Percentiles rank a stretch among this genome's conserved stretches.
phyloP scores from a whole-genome alignment of 2,113 vertebrate species.

The Eleginops maclovinus region DNA sequence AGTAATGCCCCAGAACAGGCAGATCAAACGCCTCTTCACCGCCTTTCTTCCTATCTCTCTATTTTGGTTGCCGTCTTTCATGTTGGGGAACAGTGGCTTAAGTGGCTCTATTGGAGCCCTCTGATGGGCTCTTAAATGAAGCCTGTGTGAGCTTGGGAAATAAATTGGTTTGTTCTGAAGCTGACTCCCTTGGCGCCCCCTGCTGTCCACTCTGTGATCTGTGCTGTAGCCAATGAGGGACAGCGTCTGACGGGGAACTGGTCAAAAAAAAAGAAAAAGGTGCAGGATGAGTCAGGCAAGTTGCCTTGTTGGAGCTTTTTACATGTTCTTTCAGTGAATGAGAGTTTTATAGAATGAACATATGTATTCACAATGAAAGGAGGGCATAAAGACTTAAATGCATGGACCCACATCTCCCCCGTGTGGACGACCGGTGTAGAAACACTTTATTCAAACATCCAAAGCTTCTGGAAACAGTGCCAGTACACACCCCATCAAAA shows the following conservation, averaged over 20 bases:
- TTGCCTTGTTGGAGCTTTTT: constrained; percentile 58
- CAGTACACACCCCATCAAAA: neutral
- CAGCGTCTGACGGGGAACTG: constrained; percentile 27
- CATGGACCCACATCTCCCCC: constrained; percentile 68
- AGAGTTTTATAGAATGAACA: constrained; percentile 60
- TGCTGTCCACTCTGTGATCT: constrained; percentile 42
- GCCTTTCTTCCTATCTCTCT: constrained; percentile 62
- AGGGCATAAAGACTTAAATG: neutral
- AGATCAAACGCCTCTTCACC: constrained; percentile 73
- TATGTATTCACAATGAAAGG: constrained; percentile 37
- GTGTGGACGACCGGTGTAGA: constrained; percentile 45
- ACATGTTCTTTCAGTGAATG: constrained; percentile 61
- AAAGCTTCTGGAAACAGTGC: neutral
- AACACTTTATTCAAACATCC: neutral
- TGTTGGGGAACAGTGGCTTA: constrained; percentile 76
- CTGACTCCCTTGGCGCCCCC: constrained; percentile 59
- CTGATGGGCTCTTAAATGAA: constrained; percentile 75
- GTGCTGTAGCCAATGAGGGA: neutral
- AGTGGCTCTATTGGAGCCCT: constrained; percentile 75
- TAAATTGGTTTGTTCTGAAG: constrained; percentile 67
- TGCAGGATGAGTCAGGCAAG: constrained; percentile 52
- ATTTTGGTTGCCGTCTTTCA: constrained; percentile 77
- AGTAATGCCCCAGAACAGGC: constrained; percentile 70
- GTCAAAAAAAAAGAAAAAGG: constrained; percentile 27
- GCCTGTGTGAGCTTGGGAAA: constrained; percentile 58